Base-by-base conservation (phyloP, 2,888 invertebrate species). In the Lepidocyrtoides sp. region DNA sequence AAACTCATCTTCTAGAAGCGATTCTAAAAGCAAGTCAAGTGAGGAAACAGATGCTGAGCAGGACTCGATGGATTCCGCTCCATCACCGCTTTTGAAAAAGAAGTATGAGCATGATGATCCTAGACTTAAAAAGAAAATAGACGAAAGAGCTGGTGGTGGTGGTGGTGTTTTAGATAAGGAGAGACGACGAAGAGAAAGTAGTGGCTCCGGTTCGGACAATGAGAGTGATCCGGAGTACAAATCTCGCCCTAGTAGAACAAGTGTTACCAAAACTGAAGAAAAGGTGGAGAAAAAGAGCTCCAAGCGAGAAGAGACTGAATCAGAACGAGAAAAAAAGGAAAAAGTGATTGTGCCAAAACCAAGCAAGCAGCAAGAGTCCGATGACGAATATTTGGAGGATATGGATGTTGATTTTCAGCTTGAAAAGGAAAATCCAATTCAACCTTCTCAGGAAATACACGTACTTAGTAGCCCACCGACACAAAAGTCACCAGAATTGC, bases 291-390 rank as follows among this genome's bases (percentile, higher is more conserved):
- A 86, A 79, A 89, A 81, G 7, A 83, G 89, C 32, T 60, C 87
- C 36, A 95, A 95, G 91, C 94, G 96, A 41, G 95, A 96, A 92
- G 96, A 96, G 94, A 96, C 41, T 26, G 86, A 90, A 0, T 44
- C 48, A 14, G 89, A 87, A 0, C 51, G 82, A 20, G 54, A 5
- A 23, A 82, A 66, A 26, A 87, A 87, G 14, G 86, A 81, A 17
- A 82, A 87, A 29, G 14, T 12, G 0, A 17, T 2, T n/a, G 57
- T 81, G 81, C 84, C 83, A 66, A 91, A 91, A 20, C 41, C 54
- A 10, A 29, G 10, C 8, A 81, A 81, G 12, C 72, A 85, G 44
- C 79, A 32, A 57, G 91, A 91, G 20, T 92, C 91, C 0, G 91
- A 91, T 57, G 92, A 91, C n/a, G 89, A 90, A 32, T 85, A 60